Conservation (phyloP, 2,797 vertebrate species). For the Eulemur coronatus region DNA sequence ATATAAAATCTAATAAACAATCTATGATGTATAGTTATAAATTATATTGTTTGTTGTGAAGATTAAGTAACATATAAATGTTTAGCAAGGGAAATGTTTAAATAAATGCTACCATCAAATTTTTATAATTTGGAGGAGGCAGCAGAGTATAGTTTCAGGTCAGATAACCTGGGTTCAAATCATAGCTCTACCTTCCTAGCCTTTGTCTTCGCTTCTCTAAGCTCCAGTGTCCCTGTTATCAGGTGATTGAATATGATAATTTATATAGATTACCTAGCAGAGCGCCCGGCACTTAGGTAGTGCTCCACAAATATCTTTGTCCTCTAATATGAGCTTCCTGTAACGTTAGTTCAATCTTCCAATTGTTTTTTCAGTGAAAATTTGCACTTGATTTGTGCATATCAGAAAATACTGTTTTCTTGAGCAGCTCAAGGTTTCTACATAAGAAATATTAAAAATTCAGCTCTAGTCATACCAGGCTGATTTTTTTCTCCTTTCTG, state of each 20-base stretch:
- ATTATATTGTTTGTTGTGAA: neutral
- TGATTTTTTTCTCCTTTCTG: neutral
- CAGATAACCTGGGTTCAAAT: neutral
- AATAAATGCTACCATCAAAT: neutral
- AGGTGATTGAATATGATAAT: neutral
- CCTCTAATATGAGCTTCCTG: neutral
- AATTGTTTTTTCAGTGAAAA: neutral
- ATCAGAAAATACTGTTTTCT: neutral
- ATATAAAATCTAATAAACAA: neutral
- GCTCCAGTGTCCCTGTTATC: neutral
- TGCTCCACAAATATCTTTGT: neutral
- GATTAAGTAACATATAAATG: neutral
- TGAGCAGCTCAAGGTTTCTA: neutral
- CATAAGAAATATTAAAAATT: neutral
- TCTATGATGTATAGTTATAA: neutral
- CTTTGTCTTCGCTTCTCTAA: neutral
- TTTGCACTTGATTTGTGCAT: neutral
- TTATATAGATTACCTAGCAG: neutral
- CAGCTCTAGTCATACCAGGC: neutral
- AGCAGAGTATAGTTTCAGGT: neutral
- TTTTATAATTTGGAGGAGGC: neutral
- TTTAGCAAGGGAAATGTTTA: neutral
- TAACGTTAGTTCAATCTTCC: neutral
- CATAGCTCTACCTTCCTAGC: accelerated
- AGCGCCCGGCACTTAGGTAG: neutral